A percentile compares a stretch with the other conserved stretches of the same genome.
These are phyloP conservation scores for Rissa tridactyla DNA, from an alignment of 2,113 vertebrate genomes.

Conservation along the genomic window DNA sequence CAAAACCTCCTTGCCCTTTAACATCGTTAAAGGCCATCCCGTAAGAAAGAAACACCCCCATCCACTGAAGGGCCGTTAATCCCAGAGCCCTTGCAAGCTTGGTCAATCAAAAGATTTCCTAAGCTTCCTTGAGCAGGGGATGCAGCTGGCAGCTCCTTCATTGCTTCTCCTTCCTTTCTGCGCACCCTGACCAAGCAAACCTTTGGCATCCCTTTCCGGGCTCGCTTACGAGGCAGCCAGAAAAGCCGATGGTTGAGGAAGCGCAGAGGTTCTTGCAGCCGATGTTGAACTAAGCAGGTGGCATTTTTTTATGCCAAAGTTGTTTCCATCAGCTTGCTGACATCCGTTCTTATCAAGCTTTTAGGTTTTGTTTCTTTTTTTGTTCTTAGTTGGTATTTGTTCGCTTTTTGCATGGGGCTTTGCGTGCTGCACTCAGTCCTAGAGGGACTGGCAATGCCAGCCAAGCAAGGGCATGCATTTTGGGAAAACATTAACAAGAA, in stretches of 20 bases:
- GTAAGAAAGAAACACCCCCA: not conserved
- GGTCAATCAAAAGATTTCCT: not conserved
- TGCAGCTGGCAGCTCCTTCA: not conserved
- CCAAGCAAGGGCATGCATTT: not conserved
- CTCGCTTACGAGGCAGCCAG: not conserved
- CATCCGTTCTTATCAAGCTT: not conserved
- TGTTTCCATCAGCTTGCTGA: not conserved
- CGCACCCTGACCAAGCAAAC: not conserved
- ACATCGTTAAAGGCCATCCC: not conserved
- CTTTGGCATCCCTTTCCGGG: not conserved
- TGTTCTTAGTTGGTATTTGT: not conserved
- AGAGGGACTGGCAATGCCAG: not conserved
- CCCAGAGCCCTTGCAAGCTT: not conserved
- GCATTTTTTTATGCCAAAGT: not conserved
- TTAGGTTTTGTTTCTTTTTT: not conserved
- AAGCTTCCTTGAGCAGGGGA: not conserved
- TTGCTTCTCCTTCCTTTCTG: not conserved
- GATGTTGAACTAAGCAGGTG: not conserved
- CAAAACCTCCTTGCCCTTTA: not conserved
- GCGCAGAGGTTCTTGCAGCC: not conserved
- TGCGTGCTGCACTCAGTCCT: not conserved
- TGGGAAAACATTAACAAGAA: not conserved
- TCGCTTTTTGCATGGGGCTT: not conserved
- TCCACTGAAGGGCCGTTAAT: not conserved
- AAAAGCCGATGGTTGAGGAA: not conserved